Evolutionary conservation across 1,140 invertebrate genomes (phyloP), one percentile per base, ranked within the genome.

Genomic region (Acromyrmex echinatior): DNA sequence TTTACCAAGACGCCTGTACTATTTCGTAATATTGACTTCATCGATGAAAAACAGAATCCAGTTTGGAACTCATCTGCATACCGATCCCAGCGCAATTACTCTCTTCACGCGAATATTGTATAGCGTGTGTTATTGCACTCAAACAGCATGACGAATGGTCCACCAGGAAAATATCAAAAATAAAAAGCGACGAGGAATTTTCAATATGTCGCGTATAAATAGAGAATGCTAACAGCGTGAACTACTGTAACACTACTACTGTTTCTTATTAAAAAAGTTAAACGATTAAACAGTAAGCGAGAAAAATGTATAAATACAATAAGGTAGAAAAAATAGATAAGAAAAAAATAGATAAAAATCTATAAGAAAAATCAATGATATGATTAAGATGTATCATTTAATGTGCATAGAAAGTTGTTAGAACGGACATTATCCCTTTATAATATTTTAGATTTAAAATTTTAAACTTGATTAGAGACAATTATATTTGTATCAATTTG

Each of bases 11-110:
- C 81, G 88, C 85, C 84, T 58, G 53, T 91, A 70, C 91, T 89
- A 92, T 91, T 91, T 92, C 77, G 91, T 89, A 88, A 93, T 91
- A 90, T 93, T 91, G 92, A 92, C 91, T 92, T 92, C 90, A 89
- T 92, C 91, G 91, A 93, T 92, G 90, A 93, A 93, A 93, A 93
- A 91, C 92, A 90, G 90, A 91, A 93, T 91, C 84, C 88, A 70
- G 91, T 92, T 92, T 80, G 49, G 31, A 81, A 76, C 80, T 74
- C 60, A 87, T 87, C 86, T 87, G 70, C 80, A 87, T 84, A 87
- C 49, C 80, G 86, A 87, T 87, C 28, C 56, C 56, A 76, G 62
- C 35, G 68, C 60, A 85, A 85, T 66, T 77, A 78, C 70, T 90
- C 77, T 31, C 63, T 77, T 68, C 58, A 28, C 76, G 39, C 16